Base-by-base conservation (phyloP, 2,113 vertebrate genomes). In the Cepphus grylle region DNA sequence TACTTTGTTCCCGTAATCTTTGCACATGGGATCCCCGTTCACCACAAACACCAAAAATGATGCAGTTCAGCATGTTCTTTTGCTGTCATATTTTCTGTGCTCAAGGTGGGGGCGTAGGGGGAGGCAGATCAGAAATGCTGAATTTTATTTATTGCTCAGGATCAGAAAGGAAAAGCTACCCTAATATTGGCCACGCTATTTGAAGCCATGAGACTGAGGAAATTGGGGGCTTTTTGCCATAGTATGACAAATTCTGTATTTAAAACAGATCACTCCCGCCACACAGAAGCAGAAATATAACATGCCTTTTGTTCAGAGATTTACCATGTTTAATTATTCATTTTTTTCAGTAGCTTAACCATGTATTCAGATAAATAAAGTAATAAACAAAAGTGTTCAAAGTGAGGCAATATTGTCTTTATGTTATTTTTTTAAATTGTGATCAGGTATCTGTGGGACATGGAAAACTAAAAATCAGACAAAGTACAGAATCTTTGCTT, bases 321-420 rank as follows among this genome's bases (percentile, higher is more conserved):
- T 97, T 98, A 97, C 95, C 97, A 94, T 96, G 94, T 97, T 98
- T 96, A 97, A 97, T 98, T 96, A 97, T 93, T 97, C 34, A 94
- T 95, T 97, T 97, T 80, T 92, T 88, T 96, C 97, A 97, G 96
- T 98, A 98, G 88, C 88, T 98, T 97, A 97, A 93, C 91, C 97
- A 97, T 94, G 97, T 97, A 97, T 83, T 98, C 94, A 96, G 71
- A 95, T 96, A 98, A 97, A 98, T 97, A 98, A 96, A 97, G 86
- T 97, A 93, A 98, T 97, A 96, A 95, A 97, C 96, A 96, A 94
- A 97, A 95, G 93, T 94, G 93, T 52, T 80, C 78, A 82, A 97
- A 92, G 97, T 97, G 97, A 98, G 94, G 97, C 96, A 84, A 97
- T 97, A 96, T 78, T 94, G 73, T 97, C 78, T 94, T 97, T 91